phyloP scores from a whole-genome alignment of 2,113 vertebrate genomes.

The Bolborhynchus lineola region DNA sequence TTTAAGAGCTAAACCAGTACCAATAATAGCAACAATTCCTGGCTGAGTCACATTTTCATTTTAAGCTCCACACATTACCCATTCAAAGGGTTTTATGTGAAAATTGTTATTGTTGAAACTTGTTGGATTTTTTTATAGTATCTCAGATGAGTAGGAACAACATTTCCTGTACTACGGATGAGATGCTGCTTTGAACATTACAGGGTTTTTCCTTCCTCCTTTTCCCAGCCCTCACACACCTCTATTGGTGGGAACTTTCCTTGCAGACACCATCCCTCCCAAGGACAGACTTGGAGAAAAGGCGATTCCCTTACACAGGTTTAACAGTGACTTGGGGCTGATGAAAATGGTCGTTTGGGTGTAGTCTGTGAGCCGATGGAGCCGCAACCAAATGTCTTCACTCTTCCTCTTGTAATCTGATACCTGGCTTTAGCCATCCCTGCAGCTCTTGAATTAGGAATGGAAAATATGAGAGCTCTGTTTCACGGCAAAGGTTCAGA shows the following conservation, averaged over 20 bases:
- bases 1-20: slow-evolving; percentile 18
- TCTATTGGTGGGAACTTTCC: background rate
- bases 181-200: background rate
- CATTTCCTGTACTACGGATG: background rate
- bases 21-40: slow-evolving; percentile 43
- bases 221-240: background rate
- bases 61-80: background rate
- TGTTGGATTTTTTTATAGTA: background rate
- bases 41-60: slow-evolving; percentile 34
- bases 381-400: slow-evolving; percentile 58
- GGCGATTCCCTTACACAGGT: background rate
- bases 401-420: slow-evolving; percentile 60
- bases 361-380: background rate
- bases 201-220: slow-evolving; percentile 20
- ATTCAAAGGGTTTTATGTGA: slow-evolving; percentile 15
- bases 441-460: slow-evolving; percentile 64
- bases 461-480: slow-evolving; percentile 61
- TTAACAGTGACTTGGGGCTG: background rate
- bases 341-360: background rate
- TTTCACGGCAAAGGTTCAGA: slow-evolving; percentile 30
- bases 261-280: background rate
- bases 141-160: slow-evolving; percentile 4
- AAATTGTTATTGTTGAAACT: slow-evolving; percentile 33
- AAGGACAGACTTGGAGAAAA: background rate
- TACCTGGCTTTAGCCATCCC: slow-evolving; percentile 45